Evolutionary conservation across 2,113 vertebrate species (phyloP).

Genomic region (Saccopteryx leptura): DNA sequence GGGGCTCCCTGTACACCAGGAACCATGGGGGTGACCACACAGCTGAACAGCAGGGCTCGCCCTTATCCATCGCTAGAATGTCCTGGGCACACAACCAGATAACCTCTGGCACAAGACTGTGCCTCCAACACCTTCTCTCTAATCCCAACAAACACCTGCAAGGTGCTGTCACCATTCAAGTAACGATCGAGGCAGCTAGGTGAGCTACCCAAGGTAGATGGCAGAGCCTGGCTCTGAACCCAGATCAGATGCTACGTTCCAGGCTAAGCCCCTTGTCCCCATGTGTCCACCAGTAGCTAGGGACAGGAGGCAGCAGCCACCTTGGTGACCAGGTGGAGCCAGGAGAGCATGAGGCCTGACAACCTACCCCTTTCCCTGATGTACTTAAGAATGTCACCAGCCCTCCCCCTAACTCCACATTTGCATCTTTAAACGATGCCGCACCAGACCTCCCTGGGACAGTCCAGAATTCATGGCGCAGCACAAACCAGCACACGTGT

Average conservation of each 20-base stretch:
- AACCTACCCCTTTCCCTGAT: accelerated
- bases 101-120: accelerated
- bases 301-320: not conserved
- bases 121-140: not conserved
- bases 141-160: not conserved
- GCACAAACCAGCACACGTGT: not conserved
- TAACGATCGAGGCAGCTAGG: not conserved
- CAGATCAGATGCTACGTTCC: not conserved
- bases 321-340: not conserved
- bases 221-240: not conserved
- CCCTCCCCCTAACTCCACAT: not conserved
- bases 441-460: not conserved
- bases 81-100: not conserved
- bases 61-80: not conserved
- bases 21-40: not conserved
- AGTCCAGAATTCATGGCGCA: not conserved
- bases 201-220: not conserved
- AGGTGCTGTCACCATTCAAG: not conserved
- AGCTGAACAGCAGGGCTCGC: accelerated
- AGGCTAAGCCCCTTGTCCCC: not conserved
- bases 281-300: too few species aligned
- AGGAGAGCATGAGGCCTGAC: too few species aligned
- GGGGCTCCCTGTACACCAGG: not conserved
- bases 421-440: not conserved
- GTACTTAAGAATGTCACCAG: not conserved